Base-by-base conservation (phyloP, 2,113 vertebrate genomes). In the Circaetus gallicus region DNA sequence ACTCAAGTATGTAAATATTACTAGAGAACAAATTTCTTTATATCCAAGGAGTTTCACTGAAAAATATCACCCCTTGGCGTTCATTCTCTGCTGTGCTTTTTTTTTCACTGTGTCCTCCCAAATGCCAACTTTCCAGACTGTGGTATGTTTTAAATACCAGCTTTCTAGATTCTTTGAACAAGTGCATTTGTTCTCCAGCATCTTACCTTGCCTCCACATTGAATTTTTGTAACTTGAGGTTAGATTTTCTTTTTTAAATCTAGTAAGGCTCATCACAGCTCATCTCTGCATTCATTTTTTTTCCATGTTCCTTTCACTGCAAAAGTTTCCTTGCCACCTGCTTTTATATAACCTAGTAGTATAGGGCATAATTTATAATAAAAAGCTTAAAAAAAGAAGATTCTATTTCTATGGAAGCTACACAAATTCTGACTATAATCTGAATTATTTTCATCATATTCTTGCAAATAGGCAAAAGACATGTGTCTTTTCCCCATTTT, bases 1-100 rank as follows among this genome's bases (percentile, higher is more conserved):
- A 95, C 99, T 99, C 93, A 99, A 98, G 99, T 99, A 99, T 95
- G 98, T 81, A 32, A 40, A 67, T 13, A 1, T 16, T n/a, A 3
- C 6, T 15, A 32, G 24, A 38, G 47, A 15, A 4, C 32, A 29
- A 5, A 52, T 11, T 34, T 49, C 43, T 7, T 67, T 62, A 2
- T 56, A 42, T 53, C 24, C 53, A 1, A 28, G 17, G 36, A 71
- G 8, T 58, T 86, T 63, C 32, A 38, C 32, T 72, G 82, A 49
- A 45, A 53, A 66, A 43, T 63, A 11, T 14, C 7, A 21, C 21
- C 45, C 20, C 14, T 52, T 61, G 20, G 62, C 28, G 3, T 49
- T 86, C 16, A 4, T 72, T 81, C 20, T 15, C 15, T 28, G 20
- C 28, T 76, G 16, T 42, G 38, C 36, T 32, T 59, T 10, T 1